Conservation (phyloP, 2,888 invertebrate species). For the Ormyrus nitidulus region DNA sequence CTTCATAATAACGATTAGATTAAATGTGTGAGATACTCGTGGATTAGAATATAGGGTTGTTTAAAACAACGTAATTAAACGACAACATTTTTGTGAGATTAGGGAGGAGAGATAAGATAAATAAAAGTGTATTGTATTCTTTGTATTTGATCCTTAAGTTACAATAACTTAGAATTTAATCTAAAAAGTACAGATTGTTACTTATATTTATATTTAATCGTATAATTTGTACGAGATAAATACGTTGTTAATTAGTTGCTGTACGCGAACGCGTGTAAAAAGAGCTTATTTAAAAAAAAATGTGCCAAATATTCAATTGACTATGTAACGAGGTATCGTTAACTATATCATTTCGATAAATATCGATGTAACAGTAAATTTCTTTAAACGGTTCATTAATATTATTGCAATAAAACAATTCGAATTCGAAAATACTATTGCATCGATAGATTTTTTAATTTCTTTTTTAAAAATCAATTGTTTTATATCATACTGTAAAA, state of each 20-base stretch:
- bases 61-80: no score
- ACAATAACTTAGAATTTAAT: conserved; percentile 31
- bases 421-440: no score
- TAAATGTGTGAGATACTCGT: conserved; percentile 19
- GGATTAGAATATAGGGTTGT: no score
- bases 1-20: conserved; percentile 16
- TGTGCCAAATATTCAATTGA: no score
- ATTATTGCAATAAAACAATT: no score
- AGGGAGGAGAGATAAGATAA: no score
- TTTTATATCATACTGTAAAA: no score
- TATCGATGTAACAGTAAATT: neutral
- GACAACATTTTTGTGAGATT: no score
- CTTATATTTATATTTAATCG: conserved; percentile 64
- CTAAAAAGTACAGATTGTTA: conserved; percentile 61
- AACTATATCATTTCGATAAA: neutral
- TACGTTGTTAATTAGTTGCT: conserved; percentile 68
- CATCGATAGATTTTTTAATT: no score
- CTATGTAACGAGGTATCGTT: no score
- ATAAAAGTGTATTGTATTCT: conserved; percentile 53
- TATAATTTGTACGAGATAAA: conserved; percentile 60
- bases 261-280: conserved; percentile 48
- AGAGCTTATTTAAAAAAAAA: conserved; percentile 43
- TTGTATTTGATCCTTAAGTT: conserved; percentile 51
- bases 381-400: no score
- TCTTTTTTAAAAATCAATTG: no score